Base-by-base conservation (phyloP, 2,888 invertebrate genomes). In the Pammene fasciana region DNA sequence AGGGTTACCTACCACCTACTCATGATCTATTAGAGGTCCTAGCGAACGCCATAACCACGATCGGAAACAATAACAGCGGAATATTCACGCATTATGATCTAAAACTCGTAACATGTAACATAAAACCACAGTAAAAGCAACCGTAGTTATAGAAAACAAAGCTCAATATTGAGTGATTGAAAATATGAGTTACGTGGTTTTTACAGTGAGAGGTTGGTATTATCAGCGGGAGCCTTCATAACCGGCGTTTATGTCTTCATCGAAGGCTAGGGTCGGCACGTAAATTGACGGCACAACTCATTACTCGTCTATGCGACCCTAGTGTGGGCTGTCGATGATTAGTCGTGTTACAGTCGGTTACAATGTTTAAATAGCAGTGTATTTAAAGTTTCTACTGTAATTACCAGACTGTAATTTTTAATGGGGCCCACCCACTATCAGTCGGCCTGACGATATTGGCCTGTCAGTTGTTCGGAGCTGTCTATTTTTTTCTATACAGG, bases 161-260 rank as follows among this genome's bases (percentile, higher is more conserved):
- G 62, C 5, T 41, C 13, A 52, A 10, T 50, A 10, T 62, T 0
- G 13, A 8, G 10, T 11, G 38, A 5, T 34, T 11, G 1, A 5
- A 18, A 41, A 10, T 1, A 11, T 13, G 41, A 18, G 50, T 10
- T 41, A 41, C 2, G 18, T n/a, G 13, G 16, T 62, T 62, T 6
- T 6, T 10, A n/a, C 41, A 52, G 50, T 83, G 83, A 81, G 79
- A 79, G 77, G 76, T 76, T 76, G 80, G 81, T 83, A 82, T 81
- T 83, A 84, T 84, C 82, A 82, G 82, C 79, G 75, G 80, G 80
- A 75, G 77, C 74, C 78, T 82, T 83, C 84, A 84, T 82, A 82
- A 82, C 68, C 81, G 76, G 74, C 78, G 78, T 83, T 85, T 81
- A 84, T 82, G 81, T 79, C 83, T 82, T 82, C 82, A 85, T 84